Conservation (phyloP, 2,888 invertebrate genomes). For the Temnothorax unifasciatus region DNA sequence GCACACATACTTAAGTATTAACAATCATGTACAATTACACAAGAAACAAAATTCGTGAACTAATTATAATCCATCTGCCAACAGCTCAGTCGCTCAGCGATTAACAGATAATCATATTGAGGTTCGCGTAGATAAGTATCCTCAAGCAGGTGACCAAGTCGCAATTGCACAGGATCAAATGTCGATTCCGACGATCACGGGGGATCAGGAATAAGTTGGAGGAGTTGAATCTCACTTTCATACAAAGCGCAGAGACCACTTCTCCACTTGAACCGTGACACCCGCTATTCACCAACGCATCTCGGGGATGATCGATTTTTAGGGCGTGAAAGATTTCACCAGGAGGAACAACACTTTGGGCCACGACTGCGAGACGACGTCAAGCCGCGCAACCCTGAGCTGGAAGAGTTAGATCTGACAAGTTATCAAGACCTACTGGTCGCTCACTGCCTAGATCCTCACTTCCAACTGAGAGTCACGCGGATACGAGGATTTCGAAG, state of each 20-base stretch:
- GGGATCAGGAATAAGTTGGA: constrained; percentile 89
- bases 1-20: background rate
- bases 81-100: constrained; percentile 1
- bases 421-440: constrained; percentile 74
- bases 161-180: constrained; percentile 5
- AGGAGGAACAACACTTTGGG: constrained; percentile 2
- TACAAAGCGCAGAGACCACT: constrained; percentile 89
- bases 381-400: constrained; percentile 87
- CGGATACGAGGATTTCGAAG: constrained; percentile 61
- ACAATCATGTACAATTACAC: background rate
- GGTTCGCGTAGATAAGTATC: background rate
- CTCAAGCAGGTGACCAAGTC: background rate
- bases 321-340: constrained; percentile 19
- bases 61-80: constrained; percentile 22
- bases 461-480: constrained; percentile 89
- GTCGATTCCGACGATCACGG: constrained; percentile 57
- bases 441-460: constrained; percentile 88
- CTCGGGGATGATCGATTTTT: background rate
- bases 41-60: background rate
- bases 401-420: constrained; percentile 93
- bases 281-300: constrained; percentile 53
- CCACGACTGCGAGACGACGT: constrained; percentile 56
- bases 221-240: constrained; percentile 92
- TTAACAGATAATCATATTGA: constrained; percentile 14
- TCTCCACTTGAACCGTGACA: constrained; percentile 88